Base-by-base conservation (phyloP, 2,888 invertebrate species). In the Caenorhabditis sp. region DNA sequence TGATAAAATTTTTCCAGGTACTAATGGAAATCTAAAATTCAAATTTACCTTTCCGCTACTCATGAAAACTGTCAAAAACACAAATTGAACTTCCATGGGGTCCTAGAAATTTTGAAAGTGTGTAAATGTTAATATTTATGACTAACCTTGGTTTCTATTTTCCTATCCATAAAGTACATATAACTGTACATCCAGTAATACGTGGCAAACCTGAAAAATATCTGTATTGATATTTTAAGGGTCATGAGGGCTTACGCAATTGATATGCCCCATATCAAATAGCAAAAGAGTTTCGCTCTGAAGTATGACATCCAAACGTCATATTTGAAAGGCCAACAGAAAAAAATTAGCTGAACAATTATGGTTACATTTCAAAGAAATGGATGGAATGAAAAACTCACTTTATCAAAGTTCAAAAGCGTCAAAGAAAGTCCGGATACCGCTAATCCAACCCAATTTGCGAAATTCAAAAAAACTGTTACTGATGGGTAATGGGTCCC, bases 381-480 rank as follows among this genome's bases (percentile, higher is more conserved):
- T 5, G 2, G 18, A 9, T 6, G 9, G 32, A 6, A 32, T n/a
- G n/a, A 51, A 24, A 2, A n/a, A 2, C 4, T 44, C 20, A 79
- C 85, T 72, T 90, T 90, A 64, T 90, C 90, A 18, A 90, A 82
- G 56, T 90, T 90, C 22, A 90, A 81, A 65, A 90, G 81, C 5
- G 90, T 90, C 5, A 90, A 74, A 4, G 90, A 90, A 13, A 90
- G 82, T 9, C 90, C 90, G 15, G 89, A 89, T 11, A 90, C 90
- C 2, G 90, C 90, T 15, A 90, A 78, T 35, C 90, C 90, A 35
- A 89, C 83, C 90, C 90, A 90, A 64, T 90, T 90, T 80, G 88
- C 88, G 78, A 87, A 90, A 61, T 90, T 90, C 28, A 89, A 77
- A 18, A 89, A 87, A 15, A 88, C 84, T 56, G 87, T 89, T 6